These are phyloP conservation scores for Sarcophaga bullata DNA, from an alignment of 1,140 invertebrate genomes.

Conservation along the genomic window DNA sequence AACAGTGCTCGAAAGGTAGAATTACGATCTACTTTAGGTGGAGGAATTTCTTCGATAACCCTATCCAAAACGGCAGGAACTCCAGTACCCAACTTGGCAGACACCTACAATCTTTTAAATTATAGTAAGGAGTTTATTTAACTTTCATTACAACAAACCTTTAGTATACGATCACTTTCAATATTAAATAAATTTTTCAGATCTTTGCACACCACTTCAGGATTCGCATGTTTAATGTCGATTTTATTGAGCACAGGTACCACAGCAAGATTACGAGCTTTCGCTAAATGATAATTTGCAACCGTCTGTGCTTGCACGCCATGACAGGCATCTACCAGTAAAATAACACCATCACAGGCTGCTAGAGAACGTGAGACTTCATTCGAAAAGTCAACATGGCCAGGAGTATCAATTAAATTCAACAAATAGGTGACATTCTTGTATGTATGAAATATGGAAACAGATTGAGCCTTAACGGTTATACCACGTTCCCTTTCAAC, in stretches of 20 bases:
- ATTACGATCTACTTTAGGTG: constrained; percentile 72
- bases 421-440: constrained; percentile 80
- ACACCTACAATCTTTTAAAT: constrained; percentile 70
- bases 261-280: constrained; percentile 81
- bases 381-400: constrained; percentile 98
- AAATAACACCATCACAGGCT: constrained; percentile 94
- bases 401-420: constrained; percentile 98
- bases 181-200: constrained; percentile 88
- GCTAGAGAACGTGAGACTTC: constrained; percentile 88
- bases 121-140: background rate
- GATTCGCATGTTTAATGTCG: constrained; percentile 91
- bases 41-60: constrained; percentile 82
- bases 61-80: constrained; percentile 80
- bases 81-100: constrained; percentile 90
- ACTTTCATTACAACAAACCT: constrained; percentile 65
- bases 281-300: constrained; percentile 95
- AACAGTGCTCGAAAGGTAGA: constrained; percentile 81
- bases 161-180: constrained; percentile 73
- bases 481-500: constrained; percentile 97
- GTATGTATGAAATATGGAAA: constrained; percentile 83
- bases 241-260: constrained; percentile 98
- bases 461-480: constrained; percentile 98
- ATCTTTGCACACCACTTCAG: constrained; percentile 82
- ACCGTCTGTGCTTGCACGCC: constrained; percentile 98
- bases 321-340: constrained; percentile 96